These are phyloP conservation scores for Sphyrna mokarran DNA, from an alignment of 2,113 vertebrate genomes.

Conservation along the genomic window DNA sequence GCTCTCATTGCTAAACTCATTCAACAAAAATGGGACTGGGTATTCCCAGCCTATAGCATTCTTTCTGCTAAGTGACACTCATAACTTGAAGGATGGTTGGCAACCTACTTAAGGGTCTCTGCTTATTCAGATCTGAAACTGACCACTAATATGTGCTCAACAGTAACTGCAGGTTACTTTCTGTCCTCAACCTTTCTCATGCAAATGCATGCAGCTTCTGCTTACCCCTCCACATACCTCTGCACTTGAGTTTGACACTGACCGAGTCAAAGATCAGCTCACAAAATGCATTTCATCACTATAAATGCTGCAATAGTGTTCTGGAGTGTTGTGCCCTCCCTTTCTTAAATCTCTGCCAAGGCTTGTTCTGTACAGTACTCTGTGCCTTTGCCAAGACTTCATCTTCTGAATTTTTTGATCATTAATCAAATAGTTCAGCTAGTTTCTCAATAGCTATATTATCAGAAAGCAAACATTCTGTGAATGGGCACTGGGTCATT, in stretches of 20 bases:
- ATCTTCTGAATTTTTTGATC: not conserved
- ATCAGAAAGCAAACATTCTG: not conserved
- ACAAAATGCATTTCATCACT: not conserved
- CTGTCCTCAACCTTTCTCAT: not conserved
- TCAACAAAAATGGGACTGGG: too few species aligned
- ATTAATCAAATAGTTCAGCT: not conserved
- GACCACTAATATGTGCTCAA: not conserved
- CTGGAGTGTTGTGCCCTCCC: not conserved
- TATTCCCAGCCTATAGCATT: too few species aligned
- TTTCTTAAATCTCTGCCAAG: not conserved
- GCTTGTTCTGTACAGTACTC: not conserved
- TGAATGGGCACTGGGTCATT: slow-evolving; percentile 8
- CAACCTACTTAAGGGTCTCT: not conserved
- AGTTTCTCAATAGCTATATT: not conserved
- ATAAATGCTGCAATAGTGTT: not conserved
- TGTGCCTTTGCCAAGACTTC: not conserved
- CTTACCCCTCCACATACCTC: not conserved
- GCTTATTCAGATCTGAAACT: not conserved
- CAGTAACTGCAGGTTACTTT: not conserved
- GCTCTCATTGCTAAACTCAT: too few species aligned
- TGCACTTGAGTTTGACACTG: not conserved
- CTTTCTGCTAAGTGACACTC: not conserved
- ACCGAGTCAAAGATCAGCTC: not conserved
- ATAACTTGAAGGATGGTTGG: not conserved
- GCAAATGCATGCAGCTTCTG: not conserved